Base-by-base conservation (phyloP, 2,113 vertebrate genomes). In the Zosterops lateralis region DNA sequence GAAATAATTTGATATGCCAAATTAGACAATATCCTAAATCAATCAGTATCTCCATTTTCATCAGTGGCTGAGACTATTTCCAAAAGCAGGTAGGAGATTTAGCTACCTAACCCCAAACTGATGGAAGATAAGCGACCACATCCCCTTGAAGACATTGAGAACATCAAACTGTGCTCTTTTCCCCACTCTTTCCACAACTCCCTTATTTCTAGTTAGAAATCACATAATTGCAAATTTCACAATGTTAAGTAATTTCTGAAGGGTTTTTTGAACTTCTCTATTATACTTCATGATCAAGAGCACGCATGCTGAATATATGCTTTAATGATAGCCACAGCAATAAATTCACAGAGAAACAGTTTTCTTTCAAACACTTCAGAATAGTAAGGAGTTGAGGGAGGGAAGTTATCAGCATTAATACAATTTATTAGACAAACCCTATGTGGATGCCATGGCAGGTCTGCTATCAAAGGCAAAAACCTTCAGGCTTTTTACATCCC, bases 401-500 rank as follows among this genome's bases (percentile, higher is more conserved):
- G 84, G 81, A 87, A 89, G 71, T 84, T 96, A 97, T 89, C 87
- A 94, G 68, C 91, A 51, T 61, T 92, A 96, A 96, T 92, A 92
- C 91, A 93, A 90, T 96, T 96, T 96, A 96, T 97, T 94, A 95
- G 91, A 96, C 95, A 96, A 96, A 91, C 93, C 44, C 96, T 95
- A 48, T 87, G 88, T 89, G 90, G 91, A 95, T 96, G 92, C 88
- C 90, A 81, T 92, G 91, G 92, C 94, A 95, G 92, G 93, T 93
- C 93, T 91, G 84, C 96, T 96, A 97, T 97, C 96, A 96, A 96
- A 97, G 90, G 89, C 79, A 91, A 93, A 95, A 94, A 89, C 96
- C 97, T 97, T 95, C 84, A 92, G 93, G 94, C 97, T 94, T 96
- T 96, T 95, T 97, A 91, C 95, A 95, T 97, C 95, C 93, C 96